Evolutionary conservation across 2,113 vertebrate genomes (phyloP).

Genomic region (Colistium nudipinnis): DNA sequence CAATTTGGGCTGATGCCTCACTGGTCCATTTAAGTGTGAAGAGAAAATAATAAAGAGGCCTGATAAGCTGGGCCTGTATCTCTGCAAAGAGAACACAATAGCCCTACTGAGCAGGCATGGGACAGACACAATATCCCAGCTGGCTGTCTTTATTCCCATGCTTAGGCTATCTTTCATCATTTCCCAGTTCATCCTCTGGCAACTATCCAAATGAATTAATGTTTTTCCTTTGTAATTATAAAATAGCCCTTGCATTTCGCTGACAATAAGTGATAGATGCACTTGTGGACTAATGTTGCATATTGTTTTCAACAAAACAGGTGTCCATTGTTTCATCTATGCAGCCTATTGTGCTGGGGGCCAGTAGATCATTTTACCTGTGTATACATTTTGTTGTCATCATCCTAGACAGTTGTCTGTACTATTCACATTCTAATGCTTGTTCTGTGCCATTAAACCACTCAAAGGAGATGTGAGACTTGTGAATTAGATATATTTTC

Average conservation of each 20-base stretch:
- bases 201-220: conserved; percentile 74
- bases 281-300: conserved; percentile 14
- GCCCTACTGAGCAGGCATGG: conserved; percentile 53
- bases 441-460: background rate
- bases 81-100: conserved; percentile 72
- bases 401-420: conserved; percentile 12
- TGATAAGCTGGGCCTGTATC: conserved; percentile 67
- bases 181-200: conserved; percentile 64
- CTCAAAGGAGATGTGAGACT: background rate
- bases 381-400: background rate
- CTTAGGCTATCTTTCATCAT: conserved; percentile 68
- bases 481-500: conserved; percentile 31
- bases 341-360: background rate
- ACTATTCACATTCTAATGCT: background rate
- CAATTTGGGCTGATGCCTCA: conserved; percentile 52
- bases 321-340: conserved; percentile 17
- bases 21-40: conserved; percentile 69
- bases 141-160: conserved; percentile 48
- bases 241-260: conserved; percentile 36
- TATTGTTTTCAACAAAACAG: conserved; percentile 20
- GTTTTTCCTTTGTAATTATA: conserved; percentile 59
- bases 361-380: background rate
- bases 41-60: conserved; percentile 60
- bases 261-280: background rate
- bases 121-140: conserved; percentile 54